Evolutionary conservation across 2,797 vertebrate species (phyloP).

Genomic region (Onychomys leucogaster): DNA sequence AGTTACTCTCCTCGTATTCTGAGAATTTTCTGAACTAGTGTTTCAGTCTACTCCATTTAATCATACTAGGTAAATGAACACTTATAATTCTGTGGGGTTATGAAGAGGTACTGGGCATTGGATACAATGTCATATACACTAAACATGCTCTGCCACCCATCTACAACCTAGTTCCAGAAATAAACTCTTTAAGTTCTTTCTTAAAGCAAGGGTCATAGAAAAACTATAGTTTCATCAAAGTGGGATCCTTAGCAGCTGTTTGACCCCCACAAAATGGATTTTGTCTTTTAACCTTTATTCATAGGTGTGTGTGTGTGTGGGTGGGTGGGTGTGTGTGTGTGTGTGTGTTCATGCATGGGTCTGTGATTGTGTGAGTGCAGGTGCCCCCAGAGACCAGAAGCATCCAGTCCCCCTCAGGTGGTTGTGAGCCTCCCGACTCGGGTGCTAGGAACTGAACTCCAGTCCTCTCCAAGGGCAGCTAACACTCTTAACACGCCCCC

Average conservation of each 20-base stretch:
- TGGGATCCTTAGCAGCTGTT: constrained; percentile 41
- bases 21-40: neutral
- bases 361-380: neutral
- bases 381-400: neutral
- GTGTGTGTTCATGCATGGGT: neutral
- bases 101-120: neutral
- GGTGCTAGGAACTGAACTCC: neutral
- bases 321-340: neutral
- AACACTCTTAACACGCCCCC: too few relatives aligned
- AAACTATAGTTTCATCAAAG: neutral
- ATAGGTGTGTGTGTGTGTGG: neutral
- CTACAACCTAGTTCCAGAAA: neutral
- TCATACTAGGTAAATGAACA: neutral
- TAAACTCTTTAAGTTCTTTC: neutral
- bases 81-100: neutral
- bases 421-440: neutral
- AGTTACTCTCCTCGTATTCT: neutral
- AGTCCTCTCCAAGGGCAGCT: neutral
- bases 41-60: constrained; percentile 7
- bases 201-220: constrained; percentile 24
- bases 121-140: neutral
- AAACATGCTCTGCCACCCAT: neutral
- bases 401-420: neutral
- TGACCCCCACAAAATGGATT: neutral
- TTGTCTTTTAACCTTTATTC: neutral